Evolutionary conservation across 1,140 invertebrate genomes (phyloP), one percentile per base, ranked within the genome.

Genomic region (Drosophila varians): DNA sequence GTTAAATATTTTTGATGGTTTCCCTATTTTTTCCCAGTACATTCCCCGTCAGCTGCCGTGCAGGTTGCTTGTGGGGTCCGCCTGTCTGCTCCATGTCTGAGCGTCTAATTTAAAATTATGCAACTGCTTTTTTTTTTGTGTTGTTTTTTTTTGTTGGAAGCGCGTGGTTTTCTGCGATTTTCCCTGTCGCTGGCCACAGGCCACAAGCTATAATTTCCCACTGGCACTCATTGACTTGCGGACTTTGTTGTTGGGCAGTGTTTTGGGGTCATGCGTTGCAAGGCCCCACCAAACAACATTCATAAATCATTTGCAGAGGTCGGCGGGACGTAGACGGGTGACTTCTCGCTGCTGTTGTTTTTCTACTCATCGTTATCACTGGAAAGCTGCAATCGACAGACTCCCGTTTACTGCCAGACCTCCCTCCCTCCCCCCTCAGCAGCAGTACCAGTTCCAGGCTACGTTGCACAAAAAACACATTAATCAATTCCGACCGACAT

Each of bases 31-130:
- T 36, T 40, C 16, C 9, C 19, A n/a, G 57, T 72, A 68, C 8
- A 42, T 18, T 42, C 38, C 16, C 14, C 9, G 14, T n/a, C 54
- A 43, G 57, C 45, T 53, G 61, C 48, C 62, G 36, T 19, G 25
- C 48, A 58, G 58, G 71, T 53, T 16, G 18, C 36, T 16, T 28
- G 31, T 47, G 38, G 68, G 38, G 68, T 60, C 53, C 47, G 31
- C 48, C 31, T 51, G 80, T 84, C 80, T 86, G 80, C 57, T 74
- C 23, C 66, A 55, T 86, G 80, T 84, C 80, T 84, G 80, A 80
- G 76, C 58, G 52, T 84, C 76, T 84, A 84, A 84, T 84, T 84
- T 84, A 73, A 84, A 84, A 84, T 84, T 86, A 84, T 87, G 80
- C 80, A 84, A 86, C 72, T 69, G 38, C 43, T 28, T 57, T 49